These are phyloP conservation scores for Cisticola juncidis DNA, from an alignment of 2,113 vertebrate genomes.

Conservation along the genomic window DNA sequence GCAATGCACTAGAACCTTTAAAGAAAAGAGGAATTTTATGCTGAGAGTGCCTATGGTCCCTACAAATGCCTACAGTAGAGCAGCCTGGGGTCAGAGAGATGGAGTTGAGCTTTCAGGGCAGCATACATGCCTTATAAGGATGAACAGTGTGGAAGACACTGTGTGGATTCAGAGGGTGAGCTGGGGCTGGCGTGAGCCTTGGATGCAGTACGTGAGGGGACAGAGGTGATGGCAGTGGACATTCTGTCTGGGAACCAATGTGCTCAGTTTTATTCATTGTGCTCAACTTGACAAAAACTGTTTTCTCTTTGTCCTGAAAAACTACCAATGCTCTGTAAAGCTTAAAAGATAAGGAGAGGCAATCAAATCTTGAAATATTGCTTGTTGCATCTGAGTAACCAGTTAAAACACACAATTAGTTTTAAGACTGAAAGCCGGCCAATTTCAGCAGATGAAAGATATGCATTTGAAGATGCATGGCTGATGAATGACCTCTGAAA, in stretches of 20 bases:
- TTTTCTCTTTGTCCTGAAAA: neutral
- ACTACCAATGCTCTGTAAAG: neutral
- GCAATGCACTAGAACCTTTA: neutral
- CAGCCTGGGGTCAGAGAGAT: neutral
- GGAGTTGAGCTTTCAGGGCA: neutral
- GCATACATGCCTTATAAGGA: neutral
- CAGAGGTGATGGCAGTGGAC: neutral
- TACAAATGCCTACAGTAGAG: neutral
- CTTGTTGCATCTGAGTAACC: neutral
- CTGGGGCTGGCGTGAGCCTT: neutral
- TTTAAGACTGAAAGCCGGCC: neutral
- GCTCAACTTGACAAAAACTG: rapidly evolving
- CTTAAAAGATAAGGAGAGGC: neutral
- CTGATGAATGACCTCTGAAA: neutral
- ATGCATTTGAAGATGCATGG: neutral
- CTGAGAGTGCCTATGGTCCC: neutral
- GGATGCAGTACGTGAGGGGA: neutral
- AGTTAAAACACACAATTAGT: neutral
- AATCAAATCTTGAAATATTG: conserved; percentile 15
- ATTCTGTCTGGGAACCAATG: neutral
- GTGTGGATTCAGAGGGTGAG: neutral
- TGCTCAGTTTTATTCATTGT: neutral
- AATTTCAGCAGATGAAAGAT: neutral
- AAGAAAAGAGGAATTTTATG: neutral
- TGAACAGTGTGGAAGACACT: neutral